phyloP scores from a whole-genome alignment of 2,888 invertebrate species.

The Spialia ferax region DNA sequence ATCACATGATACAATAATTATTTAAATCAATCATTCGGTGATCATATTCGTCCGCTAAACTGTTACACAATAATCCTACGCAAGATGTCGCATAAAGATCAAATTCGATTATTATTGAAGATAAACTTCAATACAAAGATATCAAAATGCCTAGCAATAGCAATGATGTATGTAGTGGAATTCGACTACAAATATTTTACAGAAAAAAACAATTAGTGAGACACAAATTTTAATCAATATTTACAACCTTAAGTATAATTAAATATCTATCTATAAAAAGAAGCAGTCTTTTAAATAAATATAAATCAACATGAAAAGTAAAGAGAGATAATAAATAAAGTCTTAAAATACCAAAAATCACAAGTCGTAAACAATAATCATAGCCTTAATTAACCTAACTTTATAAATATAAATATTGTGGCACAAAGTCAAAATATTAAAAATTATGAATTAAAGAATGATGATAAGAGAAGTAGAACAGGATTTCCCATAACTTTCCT shows the following conservation, averaged over 20 bases:
- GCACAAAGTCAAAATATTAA: conserved; percentile 12
- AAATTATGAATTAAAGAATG: background rate
- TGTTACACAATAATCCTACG: conserved; percentile 48
- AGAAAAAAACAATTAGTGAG: background rate
- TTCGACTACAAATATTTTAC: background rate
- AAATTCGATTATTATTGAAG: background rate
- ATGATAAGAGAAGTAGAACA: no score
- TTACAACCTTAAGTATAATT: conserved; percentile 49
- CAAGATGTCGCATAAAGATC: conserved; percentile 38
- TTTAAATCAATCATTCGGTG: conserved; percentile 63
- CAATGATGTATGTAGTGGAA: conserved; percentile 51
- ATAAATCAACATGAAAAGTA: conserved; percentile 31
- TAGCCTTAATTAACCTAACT: conserved; percentile 23
- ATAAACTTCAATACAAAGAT: background rate
- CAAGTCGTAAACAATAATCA: conserved; percentile 8
- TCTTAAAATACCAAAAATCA: conserved; percentile 41
- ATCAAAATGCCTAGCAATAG: background rate
- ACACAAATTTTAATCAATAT: conserved; percentile 36
- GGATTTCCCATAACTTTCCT: no score
- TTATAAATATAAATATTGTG: conserved; percentile 34
- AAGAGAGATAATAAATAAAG: conserved; percentile 40
- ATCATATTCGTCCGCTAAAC: conserved; percentile 70
- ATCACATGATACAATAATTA: conserved; percentile 45
- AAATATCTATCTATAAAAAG: conserved; percentile 39
- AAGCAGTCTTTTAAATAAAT: conserved; percentile 51